Conservation (phyloP, 1,140 invertebrate species). For the Lanistes nyassanus region DNA sequence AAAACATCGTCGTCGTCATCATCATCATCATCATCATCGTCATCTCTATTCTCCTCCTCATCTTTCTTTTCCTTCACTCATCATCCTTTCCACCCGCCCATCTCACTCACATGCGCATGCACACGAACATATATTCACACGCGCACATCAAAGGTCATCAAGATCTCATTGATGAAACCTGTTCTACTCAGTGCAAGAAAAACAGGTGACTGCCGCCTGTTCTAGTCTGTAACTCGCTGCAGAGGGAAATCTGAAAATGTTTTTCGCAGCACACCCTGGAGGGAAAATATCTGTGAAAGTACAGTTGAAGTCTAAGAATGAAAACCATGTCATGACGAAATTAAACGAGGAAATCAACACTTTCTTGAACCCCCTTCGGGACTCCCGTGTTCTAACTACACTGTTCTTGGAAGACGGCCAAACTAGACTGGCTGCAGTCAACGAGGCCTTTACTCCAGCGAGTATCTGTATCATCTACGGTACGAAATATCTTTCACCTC, state of each 20-base stretch:
- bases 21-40: too few relatives aligned
- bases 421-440: neutral
- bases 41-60: neutral
- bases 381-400: neutral
- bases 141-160: neutral
- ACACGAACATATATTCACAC: neutral
- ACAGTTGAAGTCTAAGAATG: too few relatives aligned
- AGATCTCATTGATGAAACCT: too few relatives aligned
- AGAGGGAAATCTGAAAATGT: too few relatives aligned
- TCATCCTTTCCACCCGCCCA: neutral
- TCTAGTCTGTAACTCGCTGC: too few relatives aligned
- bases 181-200: too few relatives aligned
- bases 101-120: neutral
- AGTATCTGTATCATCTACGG: neutral
- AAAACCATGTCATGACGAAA: neutral
- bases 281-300: too few relatives aligned
- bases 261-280: too few relatives aligned
- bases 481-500: too few relatives aligned
- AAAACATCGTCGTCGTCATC: too few relatives aligned
- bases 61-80: neutral
- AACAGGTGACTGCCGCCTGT: too few relatives aligned
- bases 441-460: neutral
- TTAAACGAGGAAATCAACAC: slow-evolving; percentile 9
- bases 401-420: slow-evolving; percentile 13
- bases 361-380: too few relatives aligned